These are phyloP conservation scores for Strix uralensis DNA, from an alignment of 2,113 vertebrate species.

Conservation along the genomic window DNA sequence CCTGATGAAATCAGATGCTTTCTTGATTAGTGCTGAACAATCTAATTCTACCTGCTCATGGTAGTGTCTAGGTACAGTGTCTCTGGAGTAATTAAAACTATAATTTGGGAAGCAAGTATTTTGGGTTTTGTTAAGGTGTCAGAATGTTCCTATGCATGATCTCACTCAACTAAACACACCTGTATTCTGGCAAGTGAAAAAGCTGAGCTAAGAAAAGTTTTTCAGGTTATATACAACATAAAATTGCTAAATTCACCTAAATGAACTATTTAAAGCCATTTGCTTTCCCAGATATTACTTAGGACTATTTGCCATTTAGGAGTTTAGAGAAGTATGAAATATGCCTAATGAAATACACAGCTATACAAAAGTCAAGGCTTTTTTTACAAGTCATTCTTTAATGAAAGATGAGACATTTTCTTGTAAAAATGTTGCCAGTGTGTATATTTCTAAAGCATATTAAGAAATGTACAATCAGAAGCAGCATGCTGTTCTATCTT, in stretches of 20 bases:
- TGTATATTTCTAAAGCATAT: slow-evolving; percentile 38
- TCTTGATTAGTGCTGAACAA: neutral
- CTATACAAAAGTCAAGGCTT: neutral
- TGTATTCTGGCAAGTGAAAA: neutral
- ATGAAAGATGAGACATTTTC: slow-evolving; percentile 24
- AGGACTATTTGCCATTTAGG: slow-evolving; percentile 1
- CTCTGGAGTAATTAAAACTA: neutral
- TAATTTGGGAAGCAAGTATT: neutral
- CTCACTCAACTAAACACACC: neutral
- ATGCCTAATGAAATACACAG: slow-evolving; percentile 14
- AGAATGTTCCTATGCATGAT: neutral
- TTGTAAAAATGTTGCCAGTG: neutral
- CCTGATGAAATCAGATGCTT: neutral
- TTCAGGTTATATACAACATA: neutral
- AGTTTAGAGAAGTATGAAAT: neutral
- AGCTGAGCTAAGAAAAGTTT: slow-evolving; percentile 23
- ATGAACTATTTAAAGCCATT: slow-evolving; percentile 44
- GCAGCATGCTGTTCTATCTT: slow-evolving; percentile 41
- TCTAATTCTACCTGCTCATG: neutral
- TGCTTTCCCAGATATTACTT: neutral
- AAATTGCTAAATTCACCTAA: slow-evolving; percentile 35
- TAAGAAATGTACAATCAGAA: slow-evolving; percentile 47
- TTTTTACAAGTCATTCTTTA: neutral
- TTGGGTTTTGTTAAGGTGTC: neutral
- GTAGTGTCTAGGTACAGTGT: neutral